Conservation (phyloP, 2,888 invertebrate genomes). For the Andrena hattorfiana region DNA sequence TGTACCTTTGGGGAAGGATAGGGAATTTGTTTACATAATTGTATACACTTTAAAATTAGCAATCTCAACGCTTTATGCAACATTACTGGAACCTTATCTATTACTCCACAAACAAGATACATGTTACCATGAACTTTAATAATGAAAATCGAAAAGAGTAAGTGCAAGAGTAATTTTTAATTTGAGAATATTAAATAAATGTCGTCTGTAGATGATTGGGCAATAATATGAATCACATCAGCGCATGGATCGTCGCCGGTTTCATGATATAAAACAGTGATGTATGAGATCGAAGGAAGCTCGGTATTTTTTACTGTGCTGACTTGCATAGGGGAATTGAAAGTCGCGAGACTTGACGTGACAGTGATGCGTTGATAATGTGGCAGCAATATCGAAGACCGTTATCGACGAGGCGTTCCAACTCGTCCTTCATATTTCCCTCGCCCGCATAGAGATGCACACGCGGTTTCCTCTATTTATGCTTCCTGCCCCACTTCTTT, state of each 20-base stretch:
- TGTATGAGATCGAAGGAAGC: conserved; percentile 15
- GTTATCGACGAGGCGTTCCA: conserved; percentile 39
- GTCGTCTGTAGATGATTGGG: not conserved
- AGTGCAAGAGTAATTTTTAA: too few species aligned
- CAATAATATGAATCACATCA: too few species aligned
- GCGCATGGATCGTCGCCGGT: not conserved
- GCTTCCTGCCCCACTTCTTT: conserved; percentile 4
- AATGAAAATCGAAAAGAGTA: too few species aligned
- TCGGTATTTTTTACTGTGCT: not conserved
- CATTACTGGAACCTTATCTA: too few species aligned
- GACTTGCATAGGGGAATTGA: not conserved
- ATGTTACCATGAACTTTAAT: too few species aligned
- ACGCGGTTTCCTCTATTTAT: conserved; percentile 18
- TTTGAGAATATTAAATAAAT: not conserved
- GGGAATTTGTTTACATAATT: too few species aligned
- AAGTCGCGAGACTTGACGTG: conserved; percentile 11
- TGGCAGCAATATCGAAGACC: conserved; percentile 18
- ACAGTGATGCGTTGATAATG: conserved; percentile 39
- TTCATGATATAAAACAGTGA: not conserved
- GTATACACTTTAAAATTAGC: too few species aligned
- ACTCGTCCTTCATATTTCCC: conserved; percentile 3
- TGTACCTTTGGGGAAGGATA: too few species aligned
- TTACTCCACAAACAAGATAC: too few species aligned
- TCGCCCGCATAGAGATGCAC: conserved; percentile 2
- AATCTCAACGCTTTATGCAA: too few species aligned